Percentiles rank a stretch among this genome's conserved stretches.
Evolutionary conservation across 2,888 invertebrate species (phyloP).

Genomic region (Macrostomum cliftonense): DNA sequence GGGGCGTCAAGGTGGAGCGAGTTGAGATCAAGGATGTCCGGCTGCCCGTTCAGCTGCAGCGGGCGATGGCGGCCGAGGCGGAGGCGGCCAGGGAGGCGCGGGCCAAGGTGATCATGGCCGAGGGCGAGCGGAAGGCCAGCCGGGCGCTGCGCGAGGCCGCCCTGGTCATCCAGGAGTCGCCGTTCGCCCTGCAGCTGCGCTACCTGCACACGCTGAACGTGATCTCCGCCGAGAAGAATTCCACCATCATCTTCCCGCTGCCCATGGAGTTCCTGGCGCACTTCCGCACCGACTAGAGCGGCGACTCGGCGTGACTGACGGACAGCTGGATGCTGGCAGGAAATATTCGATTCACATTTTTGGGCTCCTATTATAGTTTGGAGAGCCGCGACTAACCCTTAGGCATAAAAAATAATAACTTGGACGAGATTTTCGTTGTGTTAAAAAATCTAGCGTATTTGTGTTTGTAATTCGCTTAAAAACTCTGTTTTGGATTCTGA

Average conservation of each 20-base stretch:
- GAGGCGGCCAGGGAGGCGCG: conserved; percentile 5
- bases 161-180: conserved; percentile 60
- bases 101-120: conserved; percentile 10
- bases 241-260: conserved; percentile 33
- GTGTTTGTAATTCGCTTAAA: too few species aligned
- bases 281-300: too few species aligned
- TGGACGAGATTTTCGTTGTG: too few species aligned
- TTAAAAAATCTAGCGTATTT: too few species aligned
- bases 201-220: conserved; percentile 31
- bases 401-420: too few species aligned
- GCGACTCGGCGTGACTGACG: too few species aligned
- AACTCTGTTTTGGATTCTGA: too few species aligned
- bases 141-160: conserved; percentile 65
- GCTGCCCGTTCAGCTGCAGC: conserved; percentile 3
- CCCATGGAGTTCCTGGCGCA: conserved; percentile 20
- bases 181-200: conserved; percentile 53
- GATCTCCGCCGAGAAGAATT: conserved; percentile 33
- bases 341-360: too few species aligned
- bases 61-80: conserved; percentile 5
- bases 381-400: too few species aligned
- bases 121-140: conserved; percentile 44
- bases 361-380: too few species aligned
- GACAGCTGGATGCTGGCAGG: too few species aligned
- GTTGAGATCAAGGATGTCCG: conserved; percentile 23
- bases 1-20: conserved; percentile 39